phyloP scores from a whole-genome alignment of 2,113 vertebrate genomes.

The Gulo gulo region DNA sequence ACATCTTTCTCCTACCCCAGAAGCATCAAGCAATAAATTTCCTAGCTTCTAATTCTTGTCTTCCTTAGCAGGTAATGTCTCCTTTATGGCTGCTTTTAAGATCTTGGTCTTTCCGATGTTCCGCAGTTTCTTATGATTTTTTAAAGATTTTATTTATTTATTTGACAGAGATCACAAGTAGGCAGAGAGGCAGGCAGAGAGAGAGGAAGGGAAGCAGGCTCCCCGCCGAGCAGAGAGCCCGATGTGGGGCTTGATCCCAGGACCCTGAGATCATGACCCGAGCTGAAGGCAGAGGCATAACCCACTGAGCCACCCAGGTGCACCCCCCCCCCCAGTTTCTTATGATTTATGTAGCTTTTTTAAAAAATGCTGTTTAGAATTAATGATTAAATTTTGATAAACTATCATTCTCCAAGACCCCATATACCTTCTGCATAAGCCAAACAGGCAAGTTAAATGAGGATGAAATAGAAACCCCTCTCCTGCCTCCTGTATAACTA shows the following conservation, averaged over 20 bases:
- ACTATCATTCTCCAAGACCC: neutral
- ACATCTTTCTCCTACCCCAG: neutral
- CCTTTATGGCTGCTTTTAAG: conserved; percentile 5
- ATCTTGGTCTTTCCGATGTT: neutral
- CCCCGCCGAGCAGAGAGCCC: too few relatives aligned
- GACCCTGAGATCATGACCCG: too few relatives aligned
- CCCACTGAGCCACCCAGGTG: too few relatives aligned
- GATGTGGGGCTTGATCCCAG: too few relatives aligned
- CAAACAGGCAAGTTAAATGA: conserved; percentile 14
- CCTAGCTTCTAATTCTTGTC: conserved; percentile 14
- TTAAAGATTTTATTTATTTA: neutral
- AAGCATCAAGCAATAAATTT: neutral
- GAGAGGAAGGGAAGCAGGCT: too few relatives aligned
- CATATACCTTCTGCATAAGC: neutral
- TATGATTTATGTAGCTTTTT: neutral
- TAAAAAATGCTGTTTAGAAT: neutral
- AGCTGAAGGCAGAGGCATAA: too few relatives aligned
- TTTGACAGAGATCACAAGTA: too few relatives aligned
- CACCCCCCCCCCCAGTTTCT: neutral
- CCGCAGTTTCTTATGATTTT: neutral
- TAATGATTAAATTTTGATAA: conserved; percentile 26
- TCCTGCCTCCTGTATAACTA: neutral
- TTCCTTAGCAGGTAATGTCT: neutral
- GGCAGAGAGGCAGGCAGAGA: too few relatives aligned
- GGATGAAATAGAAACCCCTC: neutral